These are phyloP conservation scores for Cryptocephalus primarius DNA, from an alignment of 2,888 invertebrate genomes.

Conservation along the genomic window DNA sequence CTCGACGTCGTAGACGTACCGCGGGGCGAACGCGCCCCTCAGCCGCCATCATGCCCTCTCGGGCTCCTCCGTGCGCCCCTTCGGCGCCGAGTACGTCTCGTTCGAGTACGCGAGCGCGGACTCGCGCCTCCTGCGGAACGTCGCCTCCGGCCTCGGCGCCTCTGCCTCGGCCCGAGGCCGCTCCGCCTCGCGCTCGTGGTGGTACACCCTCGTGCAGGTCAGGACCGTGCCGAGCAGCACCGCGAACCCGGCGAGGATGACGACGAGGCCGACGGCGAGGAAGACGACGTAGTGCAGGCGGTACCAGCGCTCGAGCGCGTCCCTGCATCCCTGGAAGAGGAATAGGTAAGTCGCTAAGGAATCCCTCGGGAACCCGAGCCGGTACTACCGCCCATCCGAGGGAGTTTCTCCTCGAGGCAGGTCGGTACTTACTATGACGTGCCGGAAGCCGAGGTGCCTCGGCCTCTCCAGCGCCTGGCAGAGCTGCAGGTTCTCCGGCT, in stretches of 20 bases:
- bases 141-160: slow-evolving; percentile 7
- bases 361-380: background rate
- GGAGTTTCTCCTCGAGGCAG: too few relatives aligned
- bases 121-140: background rate
- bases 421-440: slow-evolving; percentile 42
- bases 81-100: slow-evolving; percentile 32
- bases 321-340: slow-evolving; percentile 51
- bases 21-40: slow-evolving; percentile 18
- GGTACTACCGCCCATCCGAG: background rate
- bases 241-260: slow-evolving; percentile 62
- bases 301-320: slow-evolving; percentile 63
- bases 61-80: slow-evolving; percentile 24
- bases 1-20: background rate
- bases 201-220: slow-evolving; percentile 54
- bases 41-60: slow-evolving; percentile 35
- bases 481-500: slow-evolving; percentile 56
- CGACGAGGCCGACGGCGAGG: slow-evolving; percentile 51
- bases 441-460: slow-evolving; percentile 45
- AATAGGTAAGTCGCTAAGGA: background rate
- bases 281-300: slow-evolving; percentile 62
- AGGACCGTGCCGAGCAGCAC: slow-evolving; percentile 60
- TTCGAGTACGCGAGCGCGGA: slow-evolving; percentile 28
- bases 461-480: slow-evolving; percentile 57
- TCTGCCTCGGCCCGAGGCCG: slow-evolving; percentile 11
- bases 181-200: slow-evolving; percentile 39